These are phyloP conservation scores for Ganaspis sp. DNA, from an alignment of 1,140 invertebrate species.

Conservation along the genomic window DNA sequence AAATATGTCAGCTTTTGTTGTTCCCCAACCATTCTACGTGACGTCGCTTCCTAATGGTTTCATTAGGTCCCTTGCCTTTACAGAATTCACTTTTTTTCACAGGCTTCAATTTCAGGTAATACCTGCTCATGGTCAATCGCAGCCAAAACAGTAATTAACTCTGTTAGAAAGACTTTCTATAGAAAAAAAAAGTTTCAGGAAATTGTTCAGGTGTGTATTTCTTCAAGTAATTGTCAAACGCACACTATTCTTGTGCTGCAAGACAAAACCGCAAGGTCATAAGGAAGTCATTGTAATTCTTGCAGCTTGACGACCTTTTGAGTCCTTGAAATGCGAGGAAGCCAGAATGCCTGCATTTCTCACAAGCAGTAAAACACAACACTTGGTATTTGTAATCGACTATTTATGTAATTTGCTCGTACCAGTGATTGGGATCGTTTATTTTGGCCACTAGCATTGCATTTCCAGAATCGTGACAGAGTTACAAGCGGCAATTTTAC, in stretches of 20 bases:
- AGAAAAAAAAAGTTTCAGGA: too few relatives aligned
- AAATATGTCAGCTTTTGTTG: conserved; percentile 36
- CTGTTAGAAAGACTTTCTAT: too few relatives aligned
- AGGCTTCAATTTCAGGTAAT: background rate
- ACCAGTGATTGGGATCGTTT: background rate
- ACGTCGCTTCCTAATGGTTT: conserved; percentile 35
- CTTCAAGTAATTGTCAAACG: too few relatives aligned
- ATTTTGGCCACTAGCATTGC: background rate
- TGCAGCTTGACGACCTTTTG: background rate
- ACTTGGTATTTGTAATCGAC: background rate
- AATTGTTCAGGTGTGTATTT: too few relatives aligned
- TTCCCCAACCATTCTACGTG: conserved; percentile 11
- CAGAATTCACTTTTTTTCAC: background rate
- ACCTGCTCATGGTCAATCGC: too few relatives aligned
- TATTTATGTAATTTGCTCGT: conserved; percentile 13
- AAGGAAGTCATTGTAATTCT: conserved; percentile 17
- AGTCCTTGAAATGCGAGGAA: conserved; percentile 2
- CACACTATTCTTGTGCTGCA: background rate
- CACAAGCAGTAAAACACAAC: background rate
- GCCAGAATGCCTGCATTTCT: background rate
- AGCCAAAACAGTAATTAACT: too few relatives aligned
- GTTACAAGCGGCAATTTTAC: background rate
- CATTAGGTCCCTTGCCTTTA: conserved; percentile 28
- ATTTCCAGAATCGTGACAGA: background rate
- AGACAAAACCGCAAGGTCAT: background rate